These are phyloP conservation scores for Diadegma fenestrale DNA, from an alignment of 2,888 invertebrate genomes.

Conservation along the genomic window DNA sequence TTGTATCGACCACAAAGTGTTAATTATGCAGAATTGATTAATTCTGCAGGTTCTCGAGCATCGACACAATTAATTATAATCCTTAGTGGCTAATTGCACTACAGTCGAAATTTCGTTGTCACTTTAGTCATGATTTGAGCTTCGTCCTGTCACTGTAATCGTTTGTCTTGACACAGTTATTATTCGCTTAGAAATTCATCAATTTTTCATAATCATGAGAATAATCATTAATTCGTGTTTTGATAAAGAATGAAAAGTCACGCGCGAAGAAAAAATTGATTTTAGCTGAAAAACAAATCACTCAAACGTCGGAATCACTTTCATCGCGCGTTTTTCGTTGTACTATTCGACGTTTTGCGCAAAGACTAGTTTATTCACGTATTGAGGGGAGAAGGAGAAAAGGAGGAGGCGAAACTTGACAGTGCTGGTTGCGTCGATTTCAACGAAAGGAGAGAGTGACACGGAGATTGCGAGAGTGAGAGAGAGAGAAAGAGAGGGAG, in stretches of 20 bases:
- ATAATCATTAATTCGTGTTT: neutral
- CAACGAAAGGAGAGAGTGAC: constrained; percentile 25
- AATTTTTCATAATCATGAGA: neutral
- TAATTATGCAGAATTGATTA: neutral
- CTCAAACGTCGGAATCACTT: constrained; percentile 11
- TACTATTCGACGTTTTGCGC: constrained; percentile 21
- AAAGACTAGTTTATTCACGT: constrained; percentile 2
- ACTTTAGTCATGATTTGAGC: neutral
- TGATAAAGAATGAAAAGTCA: neutral
- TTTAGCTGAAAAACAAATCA: neutral
- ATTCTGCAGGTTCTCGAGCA: neutral
- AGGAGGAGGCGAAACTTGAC: constrained; percentile 1
- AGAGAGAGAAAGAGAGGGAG: constrained; percentile 3
- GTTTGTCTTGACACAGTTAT: neutral
- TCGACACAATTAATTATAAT: neutral
- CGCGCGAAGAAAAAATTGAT: neutral
- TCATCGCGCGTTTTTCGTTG: constrained; percentile 21
- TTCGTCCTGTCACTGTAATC: neutral
- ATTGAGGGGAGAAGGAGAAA: constrained; percentile 4
- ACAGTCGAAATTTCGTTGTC: neutral
- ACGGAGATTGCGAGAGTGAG: constrained; percentile 9
- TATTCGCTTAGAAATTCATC: neutral
- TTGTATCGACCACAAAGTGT: too few species aligned
- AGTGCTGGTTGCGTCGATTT: constrained; percentile 8
- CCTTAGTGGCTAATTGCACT: neutral